These are phyloP conservation scores for Spialia ferax DNA, from an alignment of 2,888 invertebrate genomes.

Conservation along the genomic window DNA sequence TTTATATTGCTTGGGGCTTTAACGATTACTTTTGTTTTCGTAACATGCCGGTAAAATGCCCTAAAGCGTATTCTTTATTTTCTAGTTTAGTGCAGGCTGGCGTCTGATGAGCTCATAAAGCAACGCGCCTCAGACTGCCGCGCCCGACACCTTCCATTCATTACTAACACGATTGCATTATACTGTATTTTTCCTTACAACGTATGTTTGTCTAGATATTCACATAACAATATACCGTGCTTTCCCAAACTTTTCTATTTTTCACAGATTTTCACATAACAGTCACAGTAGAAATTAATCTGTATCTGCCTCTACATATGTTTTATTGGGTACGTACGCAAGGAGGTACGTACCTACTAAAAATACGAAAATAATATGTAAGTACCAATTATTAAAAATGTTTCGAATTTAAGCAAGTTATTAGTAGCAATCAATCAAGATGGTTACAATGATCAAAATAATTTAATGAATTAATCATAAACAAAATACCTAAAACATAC, in stretches of 20 bases:
- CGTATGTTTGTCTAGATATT: background rate
- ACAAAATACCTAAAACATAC: background rate
- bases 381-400: too few relatives aligned
- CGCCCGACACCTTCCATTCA: slow-evolving; percentile 45
- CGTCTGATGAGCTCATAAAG: slow-evolving; percentile 70
- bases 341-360: too few relatives aligned
- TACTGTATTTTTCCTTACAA: background rate
- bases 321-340: too few relatives aligned
- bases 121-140: slow-evolving; percentile 46
- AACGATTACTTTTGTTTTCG: background rate
- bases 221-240: background rate
- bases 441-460: too few relatives aligned
- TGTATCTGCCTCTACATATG: too few relatives aligned
- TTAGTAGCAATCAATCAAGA: too few relatives aligned
- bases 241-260: too few relatives aligned
- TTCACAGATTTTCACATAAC: too few relatives aligned
- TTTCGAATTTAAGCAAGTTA: too few relatives aligned
- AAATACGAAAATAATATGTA: too few relatives aligned
- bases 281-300: too few relatives aligned
- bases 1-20: background rate
- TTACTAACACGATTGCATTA: slow-evolving; percentile 33
- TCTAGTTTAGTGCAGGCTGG: slow-evolving; percentile 61
- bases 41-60: background rate
- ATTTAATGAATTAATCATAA: background rate
- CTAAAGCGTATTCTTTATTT: slow-evolving; percentile 36